These are phyloP conservation scores for Syngnathus floridae DNA, from an alignment of 2,113 vertebrate genomes.

Conservation along the genomic window DNA sequence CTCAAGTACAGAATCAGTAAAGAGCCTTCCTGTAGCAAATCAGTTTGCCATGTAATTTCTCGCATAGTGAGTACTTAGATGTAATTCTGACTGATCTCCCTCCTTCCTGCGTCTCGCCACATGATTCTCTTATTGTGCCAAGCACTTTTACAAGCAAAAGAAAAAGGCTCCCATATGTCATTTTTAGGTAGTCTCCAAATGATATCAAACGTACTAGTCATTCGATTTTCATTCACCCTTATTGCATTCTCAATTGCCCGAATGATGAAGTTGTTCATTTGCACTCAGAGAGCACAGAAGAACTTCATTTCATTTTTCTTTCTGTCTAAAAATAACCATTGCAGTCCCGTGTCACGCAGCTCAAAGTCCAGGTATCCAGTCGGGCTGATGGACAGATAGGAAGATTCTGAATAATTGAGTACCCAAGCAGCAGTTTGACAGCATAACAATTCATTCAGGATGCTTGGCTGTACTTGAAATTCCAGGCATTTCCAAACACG, in stretches of 20 bases:
- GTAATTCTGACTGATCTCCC: not conserved
- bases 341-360: slow-evolving; percentile 1
- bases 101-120: not conserved
- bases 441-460: slow-evolving; percentile 43
- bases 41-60: not conserved
- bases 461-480: slow-evolving; percentile 36
- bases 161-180: not conserved
- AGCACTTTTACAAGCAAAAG: not conserved
- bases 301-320: not conserved
- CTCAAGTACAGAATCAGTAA: not conserved
- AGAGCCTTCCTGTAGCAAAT: not conserved
- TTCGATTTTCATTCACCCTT: not conserved
- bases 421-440: slow-evolving; percentile 35
- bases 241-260: not conserved
- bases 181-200: not conserved
- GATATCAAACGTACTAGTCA: not conserved
- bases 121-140: not conserved
- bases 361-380: slow-evolving; percentile 26
- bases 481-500: slow-evolving; percentile 22
- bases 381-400: slow-evolving; percentile 40
- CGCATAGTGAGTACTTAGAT: not conserved
- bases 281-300: not conserved
- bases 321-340: not conserved
- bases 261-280: not conserved
- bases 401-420: slow-evolving; percentile 54